Evolutionary conservation across 2,113 vertebrate species (phyloP).

Genomic region (Lepisosteus osseus): DNA sequence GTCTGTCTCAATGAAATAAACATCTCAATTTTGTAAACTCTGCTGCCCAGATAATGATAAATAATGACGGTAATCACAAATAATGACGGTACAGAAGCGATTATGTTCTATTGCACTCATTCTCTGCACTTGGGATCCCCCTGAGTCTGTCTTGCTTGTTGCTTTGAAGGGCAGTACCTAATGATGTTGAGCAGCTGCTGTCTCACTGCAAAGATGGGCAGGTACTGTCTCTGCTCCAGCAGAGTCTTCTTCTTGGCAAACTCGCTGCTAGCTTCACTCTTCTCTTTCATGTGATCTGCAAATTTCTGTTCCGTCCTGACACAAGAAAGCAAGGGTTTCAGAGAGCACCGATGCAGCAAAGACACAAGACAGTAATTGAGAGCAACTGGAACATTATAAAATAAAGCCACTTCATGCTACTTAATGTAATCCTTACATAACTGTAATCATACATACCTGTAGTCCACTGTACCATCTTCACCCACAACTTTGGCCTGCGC

Average conservation of each 20-base stretch:
- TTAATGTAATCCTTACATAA: too few species aligned
- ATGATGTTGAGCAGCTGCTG: constrained; percentile 95
- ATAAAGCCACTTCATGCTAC: background rate
- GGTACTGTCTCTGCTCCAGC: constrained; percentile 91
- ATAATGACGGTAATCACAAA: too few species aligned
- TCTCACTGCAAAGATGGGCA: constrained; percentile 94
- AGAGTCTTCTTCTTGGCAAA: constrained; percentile 93
- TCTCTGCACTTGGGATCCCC: too few species aligned
- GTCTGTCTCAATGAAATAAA: too few species aligned
- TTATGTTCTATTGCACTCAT: too few species aligned
- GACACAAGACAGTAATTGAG: background rate
- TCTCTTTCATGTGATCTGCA: constrained; percentile 96
- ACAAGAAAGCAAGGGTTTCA: constrained; percentile 7
- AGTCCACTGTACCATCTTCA: constrained; percentile 93
- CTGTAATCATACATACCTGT: constrained; percentile 68
- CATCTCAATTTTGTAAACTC: too few species aligned
- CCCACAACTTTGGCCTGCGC: constrained; percentile 65
- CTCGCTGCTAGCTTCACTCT: constrained; percentile 89
- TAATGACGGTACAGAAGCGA: too few species aligned
- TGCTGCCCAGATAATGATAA: too few species aligned
- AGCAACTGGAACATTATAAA: background rate
- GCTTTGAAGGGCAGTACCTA: constrained; percentile 61
- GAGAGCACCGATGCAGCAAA: background rate
- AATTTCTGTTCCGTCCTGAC: constrained; percentile 93
- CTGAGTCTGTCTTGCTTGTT: background rate